Evolutionary conservation across 1,140 invertebrate genomes (phyloP), one percentile per base, ranked within the genome.

Genomic region (Arion vulgaris): DNA sequence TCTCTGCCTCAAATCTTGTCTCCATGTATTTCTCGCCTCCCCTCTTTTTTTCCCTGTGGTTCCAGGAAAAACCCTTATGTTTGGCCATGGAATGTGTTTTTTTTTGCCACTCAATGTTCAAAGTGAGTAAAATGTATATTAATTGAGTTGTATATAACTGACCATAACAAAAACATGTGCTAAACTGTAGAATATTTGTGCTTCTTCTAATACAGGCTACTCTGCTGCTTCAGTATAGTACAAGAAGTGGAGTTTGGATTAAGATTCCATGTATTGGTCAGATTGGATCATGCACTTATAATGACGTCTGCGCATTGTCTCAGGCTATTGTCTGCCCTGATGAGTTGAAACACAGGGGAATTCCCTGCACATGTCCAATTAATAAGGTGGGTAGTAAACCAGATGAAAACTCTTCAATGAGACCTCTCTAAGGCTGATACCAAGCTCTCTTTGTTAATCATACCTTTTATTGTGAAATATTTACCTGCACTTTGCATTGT

Each of bases 291-390:
- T 81, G 80, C 51, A 39, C 45, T 11, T 81, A 81, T 39, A 7
- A 19, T 9, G 71, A 81, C 38, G 23, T 81, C 13, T 81, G 80
- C 34, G 4, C n/a, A 1, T 19, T 73, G 49, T 34, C 51, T 15
- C 11, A 73, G 9, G 34, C 49, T 9, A 73, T 81, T 36, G 19
- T 28, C 17, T 81, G 80, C 32, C 80, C 80, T 11, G 69, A 68
- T 34, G 71, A 73, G 15, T 26, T 81, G 15, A 57, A 73, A 28
- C 1, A 45, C 26, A 39, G 34, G 45, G 71, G 71, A 2, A 74
- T 73, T 32, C 69, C 69, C 19, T 81, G 80, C 71, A 73, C 41
- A 9, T 81, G 80, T 39, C 80, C 80, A 72, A 73, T 81, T 49
- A 1, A 38, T 26, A 79, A 79, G 77, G 77, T 76, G 5, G 32